Evolutionary conservation across 2,888 invertebrate genomes (phyloP).

Genomic region (Hoplodrina ambigua): DNA sequence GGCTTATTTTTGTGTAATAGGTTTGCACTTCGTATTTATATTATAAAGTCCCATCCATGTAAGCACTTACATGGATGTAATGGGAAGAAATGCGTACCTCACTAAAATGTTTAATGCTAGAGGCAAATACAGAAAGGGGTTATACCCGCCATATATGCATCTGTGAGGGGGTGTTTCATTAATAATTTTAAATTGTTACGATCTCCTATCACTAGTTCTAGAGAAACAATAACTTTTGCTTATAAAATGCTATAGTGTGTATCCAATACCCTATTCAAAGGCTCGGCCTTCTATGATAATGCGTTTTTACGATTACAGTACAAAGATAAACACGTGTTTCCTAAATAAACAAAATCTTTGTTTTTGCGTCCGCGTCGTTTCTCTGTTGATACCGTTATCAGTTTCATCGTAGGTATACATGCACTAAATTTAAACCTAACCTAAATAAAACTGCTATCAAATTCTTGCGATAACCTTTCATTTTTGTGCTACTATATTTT

Average conservation of each 20-base stretch:
- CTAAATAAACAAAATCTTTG: slow-evolving; percentile 34
- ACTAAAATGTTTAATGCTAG: too few relatives aligned
- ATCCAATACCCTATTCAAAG: neutral
- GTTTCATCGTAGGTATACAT: slow-evolving; percentile 9
- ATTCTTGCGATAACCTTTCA: slow-evolving; percentile 19
- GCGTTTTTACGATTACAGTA: slow-evolving; percentile 2
- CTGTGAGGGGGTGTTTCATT: neutral
- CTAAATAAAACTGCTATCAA: slow-evolving; percentile 22
- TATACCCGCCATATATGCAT: neutral
- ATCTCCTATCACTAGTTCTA: neutral
- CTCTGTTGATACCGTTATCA: slow-evolving; percentile 43
- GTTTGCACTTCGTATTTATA: too few relatives aligned
- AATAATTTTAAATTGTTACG: neutral
- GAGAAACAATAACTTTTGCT: neutral
- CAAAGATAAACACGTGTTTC: slow-evolving; percentile 12
- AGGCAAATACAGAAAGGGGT: neutral
- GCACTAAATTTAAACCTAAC: slow-evolving; percentile 19
- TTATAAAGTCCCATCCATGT: too few relatives aligned
- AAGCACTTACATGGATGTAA: too few relatives aligned
- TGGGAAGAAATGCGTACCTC: too few relatives aligned
- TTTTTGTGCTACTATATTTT: neutral
- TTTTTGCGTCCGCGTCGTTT: slow-evolving; percentile 11
- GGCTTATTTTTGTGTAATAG: too few relatives aligned
- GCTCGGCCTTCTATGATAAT: neutral
- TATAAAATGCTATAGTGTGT: neutral